Percentiles rank a stretch among this genome's conserved stretches.
These are phyloP conservation scores for Lanius collurio DNA, from an alignment of 2,113 vertebrate species.

Conservation along the genomic window DNA sequence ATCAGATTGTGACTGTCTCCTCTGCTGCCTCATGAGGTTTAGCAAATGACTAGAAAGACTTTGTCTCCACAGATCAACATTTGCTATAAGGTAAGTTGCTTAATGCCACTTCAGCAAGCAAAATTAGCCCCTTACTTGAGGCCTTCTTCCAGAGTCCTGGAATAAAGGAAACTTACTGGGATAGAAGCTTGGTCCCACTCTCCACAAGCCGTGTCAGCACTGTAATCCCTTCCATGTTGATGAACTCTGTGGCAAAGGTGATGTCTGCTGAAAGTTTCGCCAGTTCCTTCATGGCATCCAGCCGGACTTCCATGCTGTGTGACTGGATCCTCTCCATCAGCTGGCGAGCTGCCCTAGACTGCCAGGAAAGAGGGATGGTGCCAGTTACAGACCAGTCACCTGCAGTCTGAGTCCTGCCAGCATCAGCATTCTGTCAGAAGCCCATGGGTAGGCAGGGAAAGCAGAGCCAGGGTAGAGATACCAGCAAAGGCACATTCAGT, in stretches of 20 bases:
- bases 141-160: neutral
- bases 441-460: neutral
- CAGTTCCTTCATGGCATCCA: constrained; percentile 96
- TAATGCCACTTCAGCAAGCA: neutral
- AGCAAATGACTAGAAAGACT: neutral
- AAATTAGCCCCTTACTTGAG: neutral
- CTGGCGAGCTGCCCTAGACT: constrained; percentile 95
- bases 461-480: neutral
- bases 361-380: neutral
- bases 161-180: constrained; percentile 73
- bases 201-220: constrained; percentile 94
- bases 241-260: constrained; percentile 95
- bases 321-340: constrained; percentile 95
- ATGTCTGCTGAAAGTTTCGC: constrained; percentile 95
- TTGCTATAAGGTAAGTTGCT: neutral
- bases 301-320: constrained; percentile 87
- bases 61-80: neutral
- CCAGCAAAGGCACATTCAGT: neutral
- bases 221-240: constrained; percentile 95
- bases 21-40: neutral
- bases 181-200: constrained; percentile 89
- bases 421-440: neutral
- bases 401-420: neutral
- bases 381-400: neutral
- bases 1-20: neutral